Evolutionary conservation across 2,113 vertebrate species (phyloP).

Genomic region (Mesocricetus auratus): DNA sequence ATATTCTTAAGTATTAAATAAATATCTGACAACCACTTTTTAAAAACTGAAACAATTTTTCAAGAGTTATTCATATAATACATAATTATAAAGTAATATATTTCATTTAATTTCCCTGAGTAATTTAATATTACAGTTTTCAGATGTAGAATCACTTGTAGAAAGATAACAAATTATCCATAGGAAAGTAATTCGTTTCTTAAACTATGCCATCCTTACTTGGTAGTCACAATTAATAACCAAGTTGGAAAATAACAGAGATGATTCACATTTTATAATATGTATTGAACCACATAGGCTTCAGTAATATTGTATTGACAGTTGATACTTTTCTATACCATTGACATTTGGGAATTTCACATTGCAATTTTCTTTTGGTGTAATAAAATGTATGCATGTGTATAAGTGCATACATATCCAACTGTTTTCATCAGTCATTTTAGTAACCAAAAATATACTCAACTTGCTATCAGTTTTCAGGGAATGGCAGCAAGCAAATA

Average conservation of each 20-base stretch:
- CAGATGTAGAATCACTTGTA: background rate
- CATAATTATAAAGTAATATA: background rate
- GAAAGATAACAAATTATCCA: background rate
- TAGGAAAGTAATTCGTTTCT: background rate
- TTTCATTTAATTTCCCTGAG: background rate
- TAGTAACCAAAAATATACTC: background rate
- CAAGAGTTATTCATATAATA: background rate
- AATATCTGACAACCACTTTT: background rate
- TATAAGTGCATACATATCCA: background rate
- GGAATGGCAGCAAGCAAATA: background rate
- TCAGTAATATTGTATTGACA: background rate
- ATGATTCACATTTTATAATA: background rate
- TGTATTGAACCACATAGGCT: background rate
- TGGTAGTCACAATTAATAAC: background rate
- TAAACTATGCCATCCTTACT: background rate
- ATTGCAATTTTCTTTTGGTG: background rate
- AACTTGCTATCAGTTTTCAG: background rate
- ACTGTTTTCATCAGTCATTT: background rate
- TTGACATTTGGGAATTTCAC: background rate
- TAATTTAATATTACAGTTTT: background rate
- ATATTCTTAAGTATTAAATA: background rate
- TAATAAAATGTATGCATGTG: background rate
- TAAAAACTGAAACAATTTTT: background rate
- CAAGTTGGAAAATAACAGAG: background rate
- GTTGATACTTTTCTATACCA: background rate